Conservation (phyloP, 1,140 invertebrate genomes). For the Polyergus mexicanus region DNA sequence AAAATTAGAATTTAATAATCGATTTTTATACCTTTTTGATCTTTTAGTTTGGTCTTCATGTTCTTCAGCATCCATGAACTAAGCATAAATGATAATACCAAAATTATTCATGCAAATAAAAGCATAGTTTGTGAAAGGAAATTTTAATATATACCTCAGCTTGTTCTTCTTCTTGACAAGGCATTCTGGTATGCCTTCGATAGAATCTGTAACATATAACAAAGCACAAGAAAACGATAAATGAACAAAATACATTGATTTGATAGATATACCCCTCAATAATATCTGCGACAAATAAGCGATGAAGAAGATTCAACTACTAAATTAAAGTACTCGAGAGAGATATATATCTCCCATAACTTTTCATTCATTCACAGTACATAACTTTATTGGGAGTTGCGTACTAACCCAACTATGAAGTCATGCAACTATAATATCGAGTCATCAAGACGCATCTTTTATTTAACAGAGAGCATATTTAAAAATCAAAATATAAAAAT, state of each 20-base stretch:
- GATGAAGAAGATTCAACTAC: background rate
- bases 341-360: background rate
- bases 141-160: constrained; percentile 76
- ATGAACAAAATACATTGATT: background rate
- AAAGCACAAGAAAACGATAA: background rate
- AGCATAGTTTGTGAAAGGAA: background rate
- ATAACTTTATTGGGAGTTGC: background rate
- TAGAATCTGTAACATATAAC: constrained; percentile 74
- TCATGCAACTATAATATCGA: background rate
- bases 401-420: background rate
- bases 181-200: constrained; percentile 79
- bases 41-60: constrained; percentile 68
- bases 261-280: background rate
- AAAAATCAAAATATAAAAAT: background rate
- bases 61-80: constrained; percentile 69
- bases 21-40: constrained; percentile 76
- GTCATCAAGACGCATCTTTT: background rate
- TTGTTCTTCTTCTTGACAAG: constrained; percentile 80
- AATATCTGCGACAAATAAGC: background rate
- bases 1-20: constrained; percentile 20
- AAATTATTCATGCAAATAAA: constrained; percentile 13
- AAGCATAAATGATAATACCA: constrained; percentile 39
- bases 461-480: background rate
- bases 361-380: background rate
- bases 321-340: background rate